Conservation (phyloP, 1,140 invertebrate species). For the Drosophila serrata region DNA sequence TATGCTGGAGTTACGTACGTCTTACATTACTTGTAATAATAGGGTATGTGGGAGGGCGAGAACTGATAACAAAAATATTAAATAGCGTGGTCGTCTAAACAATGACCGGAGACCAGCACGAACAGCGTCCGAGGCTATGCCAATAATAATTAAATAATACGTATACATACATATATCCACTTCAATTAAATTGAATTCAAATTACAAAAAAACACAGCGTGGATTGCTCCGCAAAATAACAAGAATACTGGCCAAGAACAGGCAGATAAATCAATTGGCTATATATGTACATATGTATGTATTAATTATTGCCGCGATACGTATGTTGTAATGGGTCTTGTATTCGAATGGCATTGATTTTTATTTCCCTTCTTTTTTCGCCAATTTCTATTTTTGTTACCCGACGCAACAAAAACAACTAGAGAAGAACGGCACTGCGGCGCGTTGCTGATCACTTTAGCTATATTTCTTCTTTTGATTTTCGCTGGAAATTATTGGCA, state of each 20-base stretch:
- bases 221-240: slow-evolving; percentile 48
- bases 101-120: not conserved
- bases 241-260: slow-evolving; percentile 36
- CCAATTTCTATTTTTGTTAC: slow-evolving; percentile 59
- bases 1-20: slow-evolving; percentile 28
- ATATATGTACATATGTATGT: slow-evolving; percentile 11
- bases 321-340: slow-evolving; percentile 44
- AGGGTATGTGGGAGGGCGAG: not conserved
- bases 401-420: slow-evolving; percentile 15
- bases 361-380: slow-evolving; percentile 53
- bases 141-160: slow-evolving; percentile 55
- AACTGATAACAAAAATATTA: slow-evolving; percentile 29
- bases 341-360: slow-evolving; percentile 61
- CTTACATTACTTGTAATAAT: slow-evolving; percentile 27
- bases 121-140: slow-evolving; percentile 24
- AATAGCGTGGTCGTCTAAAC: not conserved
- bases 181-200: slow-evolving; percentile 53
- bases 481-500: not conserved
- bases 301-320: slow-evolving; percentile 48
- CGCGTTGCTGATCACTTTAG: slow-evolving; percentile 15
- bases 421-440: not conserved
- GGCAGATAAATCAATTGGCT: slow-evolving; percentile 52
- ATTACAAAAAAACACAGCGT: slow-evolving; percentile 41
- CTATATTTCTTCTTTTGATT: not conserved
- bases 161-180: slow-evolving; percentile 42